Percentiles rank a stretch among this genome's conserved stretches.
These are phyloP conservation scores for Pitangus sulphuratus DNA, from an alignment of 2,797 vertebrate genomes.

Conservation along the genomic window DNA sequence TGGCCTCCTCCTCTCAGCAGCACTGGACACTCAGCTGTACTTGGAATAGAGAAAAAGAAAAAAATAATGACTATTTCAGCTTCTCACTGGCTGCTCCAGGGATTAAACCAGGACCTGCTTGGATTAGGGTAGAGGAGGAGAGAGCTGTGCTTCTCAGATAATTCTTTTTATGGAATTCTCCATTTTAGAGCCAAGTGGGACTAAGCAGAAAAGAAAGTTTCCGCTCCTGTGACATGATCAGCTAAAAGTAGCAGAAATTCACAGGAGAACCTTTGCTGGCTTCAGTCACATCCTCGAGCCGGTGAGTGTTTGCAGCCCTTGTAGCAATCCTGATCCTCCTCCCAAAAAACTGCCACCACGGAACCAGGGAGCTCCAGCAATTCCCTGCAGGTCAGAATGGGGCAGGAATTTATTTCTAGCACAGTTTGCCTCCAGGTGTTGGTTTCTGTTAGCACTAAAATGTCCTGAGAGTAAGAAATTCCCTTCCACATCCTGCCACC, in stretches of 20 bases:
- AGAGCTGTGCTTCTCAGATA: not conserved
- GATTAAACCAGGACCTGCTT: not conserved
- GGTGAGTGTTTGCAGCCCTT: accelerated
- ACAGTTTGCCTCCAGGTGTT: not conserved
- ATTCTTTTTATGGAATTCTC: not conserved
- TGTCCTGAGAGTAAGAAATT: conserved; percentile 6
- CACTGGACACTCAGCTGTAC: not conserved
- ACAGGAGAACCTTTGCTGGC: not conserved
- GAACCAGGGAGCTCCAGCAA: not conserved
- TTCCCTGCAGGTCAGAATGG: not conserved
- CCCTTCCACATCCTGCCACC: not conserved
- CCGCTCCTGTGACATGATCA: not conserved
- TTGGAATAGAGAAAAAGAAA: not conserved
- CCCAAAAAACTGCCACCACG: not conserved
- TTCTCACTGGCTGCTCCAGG: not conserved
- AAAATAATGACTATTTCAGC: not conserved
- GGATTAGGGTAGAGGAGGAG: not conserved
- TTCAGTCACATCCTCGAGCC: not conserved
- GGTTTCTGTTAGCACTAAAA: not conserved
- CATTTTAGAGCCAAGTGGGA: not conserved
- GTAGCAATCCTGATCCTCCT: not conserved
- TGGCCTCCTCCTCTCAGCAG: not conserved
- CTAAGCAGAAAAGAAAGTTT: not conserved
- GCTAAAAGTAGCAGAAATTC: not conserved
- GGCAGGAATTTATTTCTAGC: not conserved